Base-by-base conservation (phyloP, 2,113 vertebrate genomes). In the Balaenoptera acutorostrata region DNA sequence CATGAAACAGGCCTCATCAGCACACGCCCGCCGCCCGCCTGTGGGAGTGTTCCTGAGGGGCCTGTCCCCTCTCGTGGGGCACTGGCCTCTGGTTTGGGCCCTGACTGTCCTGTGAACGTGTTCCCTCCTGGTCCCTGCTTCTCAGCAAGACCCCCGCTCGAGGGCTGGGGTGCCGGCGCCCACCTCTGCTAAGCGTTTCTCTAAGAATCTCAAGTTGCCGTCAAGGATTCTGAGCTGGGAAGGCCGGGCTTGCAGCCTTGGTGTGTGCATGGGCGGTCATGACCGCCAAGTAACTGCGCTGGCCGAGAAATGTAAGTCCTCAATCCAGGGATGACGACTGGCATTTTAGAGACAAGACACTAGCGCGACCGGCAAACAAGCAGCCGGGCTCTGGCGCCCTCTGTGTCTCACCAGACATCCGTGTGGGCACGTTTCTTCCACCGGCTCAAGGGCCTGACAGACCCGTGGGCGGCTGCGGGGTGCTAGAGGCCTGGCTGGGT, bases 321-420 rank as follows among this genome's bases (percentile, higher is more conserved):
- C 10, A 6, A 0, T 0, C 5, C 0, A 1, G 41, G 5, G n/a
- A 2, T 0, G 9, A 27, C 10, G 0, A 7, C 5, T 5, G 17
- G 41, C 39, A 0, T 13, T 64, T 15, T 36, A 11, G 20, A 49
- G 33, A 4, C 17, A 1, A 3, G 1, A 1, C 0, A 3, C 14
- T 12, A 21, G 8, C 11, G 72, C 0, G 3, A 14, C 6, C 0
- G 20, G 20, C 41, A 21, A 6, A 21, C 1, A 10, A 3, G 39
- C 8, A 8, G 46, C 29, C 23, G 2, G 61, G 3, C 13, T 10
- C 10, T 10, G 5, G 55, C 46, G 9, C 17, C 13, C 36, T 3
- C 20, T 0, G 4, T 0, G 0, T 49, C 87, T 68, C 75, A 3
- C 12, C 15, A 5, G 12, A 8, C 0, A 2, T 9, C 0, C 0